Evolutionary conservation across 2,797 vertebrate species (phyloP), one percentile per base, ranked within the genome.

Genomic region (Geotrypetes seraphini): DNA sequence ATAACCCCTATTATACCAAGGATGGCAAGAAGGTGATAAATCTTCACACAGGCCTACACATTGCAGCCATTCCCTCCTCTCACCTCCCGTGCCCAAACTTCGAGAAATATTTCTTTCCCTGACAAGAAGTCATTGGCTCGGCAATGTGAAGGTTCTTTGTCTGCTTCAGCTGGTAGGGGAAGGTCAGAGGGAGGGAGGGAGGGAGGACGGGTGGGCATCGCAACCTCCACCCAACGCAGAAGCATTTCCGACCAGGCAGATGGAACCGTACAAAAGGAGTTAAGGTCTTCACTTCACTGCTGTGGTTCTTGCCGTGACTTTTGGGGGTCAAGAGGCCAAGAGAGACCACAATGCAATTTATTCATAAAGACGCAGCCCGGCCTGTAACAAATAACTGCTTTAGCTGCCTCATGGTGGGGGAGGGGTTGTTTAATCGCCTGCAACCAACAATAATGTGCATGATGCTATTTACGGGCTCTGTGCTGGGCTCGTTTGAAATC

Each of bases 81-180:
- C 16, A 32, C 24, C 11, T 0, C 12, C 4, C 4, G 1, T 18
- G 31, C 3, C n/a, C 22, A 16, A n/a, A 12, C 12, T 8, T 10
- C 21, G 19, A 19, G 33, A 33, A 14, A 33, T 16, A 25, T 39
- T 36, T 9, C 15, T 17, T 29, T 12, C 34, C 5, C 1, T 3
- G 49, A 60, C 40, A 48, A 50, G 41, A 36, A 37, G 40, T 36
- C 40, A 47, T 43, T 50, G 48, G 55, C 35, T 0, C 0, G 16
- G 7, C 29, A 27, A 22, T 60, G 39, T 41, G 33, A 57, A 29
- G 38, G 36, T 36, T 33, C 50, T 53, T 55, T 48, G 38, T 58
- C 22, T 31, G 36, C 38, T 23, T 9, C 27, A 14, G n/a, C n/a
- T n/a, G n/a, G n/a, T n/a, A n/a, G n/a, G n/a, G n/a, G n/a, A n/a